Evolutionary conservation across 2,113 vertebrate genomes (phyloP), one percentile per base, ranked within the genome.

Genomic region (Lasiurus borealis): DNA sequence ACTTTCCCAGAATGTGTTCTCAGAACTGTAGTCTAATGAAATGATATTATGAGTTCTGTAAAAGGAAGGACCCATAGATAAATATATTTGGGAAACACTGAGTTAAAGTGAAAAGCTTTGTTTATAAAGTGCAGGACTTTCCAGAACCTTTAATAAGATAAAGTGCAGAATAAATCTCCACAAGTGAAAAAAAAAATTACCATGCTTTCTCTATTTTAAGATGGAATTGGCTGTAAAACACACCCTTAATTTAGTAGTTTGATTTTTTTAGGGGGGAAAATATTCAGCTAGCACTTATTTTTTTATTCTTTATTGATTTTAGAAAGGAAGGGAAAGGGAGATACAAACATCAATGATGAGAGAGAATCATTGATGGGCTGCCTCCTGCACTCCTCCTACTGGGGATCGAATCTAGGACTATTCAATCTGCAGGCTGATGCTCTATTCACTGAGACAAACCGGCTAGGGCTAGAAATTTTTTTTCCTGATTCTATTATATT

Each of bases 131-230:
- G 3, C 14, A 75, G 69, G 31, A 68, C 16, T 81, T 87, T 68
- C 36, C 44, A 80, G 52, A 62, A 59, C 27, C 31, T 93, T 78
- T 85, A 48, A 21, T 85, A 87, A 77, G n/a, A 40, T 68, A 50
- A 90, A 11, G 44, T 72, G 48, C 34, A 54, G 36, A 76, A 13
- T 21, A 31, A 87, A 62, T 84, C 50, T 91, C 12, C 36, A 64
- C n/a, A 91, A 68, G 16, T 85, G 46, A 19, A 83, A 83, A 86
- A 82, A 48, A 59, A 6, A 40, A 40, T 85, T 48, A 66, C 3
- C 59, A n/a, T 40, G 36, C 87, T 85, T 81, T 36, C 14, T 90
- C 21, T 12, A 11, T 91, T 80, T 69, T 66, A 91, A 93, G 90
- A 83, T 93, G 46, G 5, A 12, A 48, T 19, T 71, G 85, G 5